Conservation (phyloP, 2,888 invertebrate genomes). For the Eristalis tenax region DNA sequence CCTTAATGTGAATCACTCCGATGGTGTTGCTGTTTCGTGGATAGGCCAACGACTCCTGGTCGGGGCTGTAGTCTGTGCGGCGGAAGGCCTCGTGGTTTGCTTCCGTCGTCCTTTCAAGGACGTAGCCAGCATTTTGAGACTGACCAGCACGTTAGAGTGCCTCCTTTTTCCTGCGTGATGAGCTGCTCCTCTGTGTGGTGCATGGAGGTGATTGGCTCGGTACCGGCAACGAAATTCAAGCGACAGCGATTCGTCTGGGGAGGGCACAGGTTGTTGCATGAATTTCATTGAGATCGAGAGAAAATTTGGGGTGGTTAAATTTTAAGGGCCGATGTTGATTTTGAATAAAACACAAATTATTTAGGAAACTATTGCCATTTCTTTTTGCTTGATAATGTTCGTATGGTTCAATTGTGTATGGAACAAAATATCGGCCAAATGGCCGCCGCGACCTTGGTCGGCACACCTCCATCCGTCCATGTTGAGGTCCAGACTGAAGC, state of each 20-base stretch:
- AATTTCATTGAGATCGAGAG: not conserved
- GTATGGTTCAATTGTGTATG: too few relatives aligned
- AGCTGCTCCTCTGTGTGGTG: slow-evolving; percentile 84
- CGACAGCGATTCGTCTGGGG: slow-evolving; percentile 87
- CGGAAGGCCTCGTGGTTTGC: slow-evolving; percentile 88
- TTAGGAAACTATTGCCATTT: too few relatives aligned
- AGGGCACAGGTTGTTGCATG: not conserved
- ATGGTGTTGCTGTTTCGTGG: slow-evolving; percentile 84
- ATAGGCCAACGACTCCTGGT: slow-evolving; percentile 84
- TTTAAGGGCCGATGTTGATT: too few relatives aligned
- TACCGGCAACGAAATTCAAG: slow-evolving; percentile 85
- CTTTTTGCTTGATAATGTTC: too few relatives aligned
- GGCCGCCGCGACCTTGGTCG: too few relatives aligned
- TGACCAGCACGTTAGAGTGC: slow-evolving; percentile 86
- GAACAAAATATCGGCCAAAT: too few relatives aligned
- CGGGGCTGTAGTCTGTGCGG: slow-evolving; percentile 82
- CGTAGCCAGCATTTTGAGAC: slow-evolving; percentile 84
- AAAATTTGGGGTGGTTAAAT: too few relatives aligned
- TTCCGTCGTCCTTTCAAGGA: slow-evolving; percentile 83
- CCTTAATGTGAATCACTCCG: slow-evolving; percentile 79
- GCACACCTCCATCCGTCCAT: too few relatives aligned
- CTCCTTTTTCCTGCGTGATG: slow-evolving; percentile 89
- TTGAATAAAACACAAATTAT: too few relatives aligned
- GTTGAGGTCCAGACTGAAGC: too few relatives aligned
- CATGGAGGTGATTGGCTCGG: slow-evolving; percentile 81